Percentiles rank a stretch among this genome's conserved stretches.
phyloP scores from a whole-genome alignment of 2,888 invertebrate species.

The Pyralis farinalis region DNA sequence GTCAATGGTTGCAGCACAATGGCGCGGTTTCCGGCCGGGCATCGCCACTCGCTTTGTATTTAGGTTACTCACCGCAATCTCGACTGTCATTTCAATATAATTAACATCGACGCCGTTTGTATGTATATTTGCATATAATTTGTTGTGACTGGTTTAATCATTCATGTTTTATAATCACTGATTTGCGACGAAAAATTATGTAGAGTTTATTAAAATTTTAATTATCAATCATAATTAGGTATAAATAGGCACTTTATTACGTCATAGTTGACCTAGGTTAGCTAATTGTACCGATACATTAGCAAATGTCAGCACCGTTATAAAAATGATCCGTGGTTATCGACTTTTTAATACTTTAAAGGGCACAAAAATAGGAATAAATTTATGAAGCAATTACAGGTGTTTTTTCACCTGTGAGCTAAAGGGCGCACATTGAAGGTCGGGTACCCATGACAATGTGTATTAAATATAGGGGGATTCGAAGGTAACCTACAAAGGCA shows the following conservation, averaged over 20 bases:
- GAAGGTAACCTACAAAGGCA: conserved; percentile 16
- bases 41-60: conserved; percentile 70
- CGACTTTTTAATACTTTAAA: conserved; percentile 23
- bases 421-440: conserved; percentile 53
- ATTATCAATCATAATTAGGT: too few species aligned
- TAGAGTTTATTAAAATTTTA: too few species aligned
- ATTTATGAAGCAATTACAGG: conserved; percentile 53
- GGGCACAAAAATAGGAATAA: conserved; percentile 32
- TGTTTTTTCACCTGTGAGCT: conserved; percentile 59
- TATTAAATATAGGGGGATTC: conserved; percentile 21
- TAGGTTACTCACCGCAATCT: conserved; percentile 78
- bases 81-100: conserved; percentile 70
- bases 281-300: too few species aligned
- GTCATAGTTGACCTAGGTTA: too few species aligned
- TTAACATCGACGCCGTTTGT: conserved; percentile 59
- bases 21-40: conserved; percentile 67
- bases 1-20: conserved; percentile 79
- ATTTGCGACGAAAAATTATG: too few species aligned
- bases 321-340: conserved; percentile 30
- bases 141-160: conserved; percentile 20
- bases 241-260: too few species aligned
- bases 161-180: conserved; percentile 5
- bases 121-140: conserved; percentile 50
- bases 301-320: conserved; percentile 24
- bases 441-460: conserved; percentile 33